Evolutionary conservation across 2,888 invertebrate species (phyloP), one percentile per base, ranked within the genome.

Genomic region (Epistrophe grossulariae): DNA sequence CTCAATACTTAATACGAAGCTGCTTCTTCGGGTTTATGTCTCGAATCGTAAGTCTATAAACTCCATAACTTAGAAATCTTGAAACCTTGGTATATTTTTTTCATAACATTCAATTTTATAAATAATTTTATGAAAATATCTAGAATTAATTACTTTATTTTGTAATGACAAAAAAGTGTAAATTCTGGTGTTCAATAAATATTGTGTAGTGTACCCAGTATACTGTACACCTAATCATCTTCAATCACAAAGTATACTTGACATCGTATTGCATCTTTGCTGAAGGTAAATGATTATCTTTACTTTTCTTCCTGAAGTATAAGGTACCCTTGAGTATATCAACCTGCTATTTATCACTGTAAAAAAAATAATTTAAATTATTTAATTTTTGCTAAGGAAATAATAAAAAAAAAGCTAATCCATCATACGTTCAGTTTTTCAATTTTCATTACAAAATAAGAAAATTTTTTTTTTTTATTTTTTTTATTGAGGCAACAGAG

Each of bases 351-450:
- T 62, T 43, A 62, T 24, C 62, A 62, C 24, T 7, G 19, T 0
- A 15, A 9, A 59, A 38, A 4, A 43, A 43, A 24, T 40, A 19
- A 62, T 62, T 62, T 43, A 62, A 62, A 62, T 62, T 43, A 62
- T 43, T 62, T 43, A 60, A 60, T 62, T 43, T 24, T 43, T 62
- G 13, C 15, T 24, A 9, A 15, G 40, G 15, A 15, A 17, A 38
- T 59, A 11, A n/a, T 1, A 55, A 15, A 55, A 55, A 31, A 43
- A 5, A 62, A 15, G 40, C 43, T 43, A 31, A 62, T 62, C 62
- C 62, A 62, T 62, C 62, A 62, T 24, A 19, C 62, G 24, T 62
- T 62, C 62, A 62, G 40, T 62, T 62, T 62, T 62, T 62, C 62
- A 62, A 62, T 62, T 62, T 62, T 62, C 24, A 62, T 62, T 40